Base-by-base conservation (phyloP, 2,113 vertebrate genomes). In the Ellobius talpinus region DNA sequence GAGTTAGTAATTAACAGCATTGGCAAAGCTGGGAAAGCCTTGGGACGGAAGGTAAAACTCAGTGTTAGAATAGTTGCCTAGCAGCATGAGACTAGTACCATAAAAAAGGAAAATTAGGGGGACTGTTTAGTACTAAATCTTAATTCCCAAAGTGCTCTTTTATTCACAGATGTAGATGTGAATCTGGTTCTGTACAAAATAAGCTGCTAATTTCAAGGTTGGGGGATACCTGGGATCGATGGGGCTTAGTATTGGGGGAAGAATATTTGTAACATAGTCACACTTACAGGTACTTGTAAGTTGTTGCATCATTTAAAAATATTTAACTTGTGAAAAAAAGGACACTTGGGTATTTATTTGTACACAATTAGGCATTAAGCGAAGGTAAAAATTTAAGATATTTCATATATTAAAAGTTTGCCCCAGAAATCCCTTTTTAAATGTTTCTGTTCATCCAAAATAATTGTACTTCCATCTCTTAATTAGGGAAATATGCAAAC, bases 401-500 rank as follows among this genome's bases (percentile, higher is more conserved):
- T 76, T 90, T 96, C 42, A 93, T 36, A 66, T 94, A 77, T 90
- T 94, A 81, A 81, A 79, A 86, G 76, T 95, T 95, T 95, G 88
- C 77, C 89, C 92, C 52, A 88, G 79, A 95, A 94, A 66, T 95
- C 45, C 72, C 93, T 79, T 97, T 91, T 93, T 85, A 74, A 24
- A 74, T 92, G 81, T 73, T 97, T 96, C 93, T 90, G 68, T 96
- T 94, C 0, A 95, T 94, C 97, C 91, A 94, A 50, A 55, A 82
- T n/a, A 77, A 97, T 97, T 97, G 73, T 96, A 82, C 84, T 98
- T 31, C 95, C 1, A n/a, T 98, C 96, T 95, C 16, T 98, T 98
- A 94, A 97, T 85, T 70, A 99, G 99, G 99, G 98, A 99, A 91
- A 99, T 97, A 92, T 99, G 98, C 97, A 99, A 99, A 97, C 99